phyloP scores from a whole-genome alignment of 2,888 invertebrate genomes.

The Sympetrum striolatum region DNA sequence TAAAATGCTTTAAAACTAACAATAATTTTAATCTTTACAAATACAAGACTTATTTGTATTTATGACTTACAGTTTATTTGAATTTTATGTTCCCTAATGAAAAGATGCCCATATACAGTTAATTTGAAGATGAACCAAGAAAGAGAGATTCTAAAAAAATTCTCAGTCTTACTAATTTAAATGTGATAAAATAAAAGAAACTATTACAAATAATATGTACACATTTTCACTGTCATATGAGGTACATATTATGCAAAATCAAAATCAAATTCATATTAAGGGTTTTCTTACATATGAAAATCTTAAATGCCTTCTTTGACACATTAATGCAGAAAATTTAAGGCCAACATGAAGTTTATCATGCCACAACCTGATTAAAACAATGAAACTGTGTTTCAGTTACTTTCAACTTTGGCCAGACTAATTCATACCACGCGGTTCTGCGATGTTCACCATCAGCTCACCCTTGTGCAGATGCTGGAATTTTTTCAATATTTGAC shows the following conservation, averaged over 20 bases:
- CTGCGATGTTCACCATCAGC: too few relatives aligned
- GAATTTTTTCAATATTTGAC: too few relatives aligned
- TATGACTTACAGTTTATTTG: neutral
- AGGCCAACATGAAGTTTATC: too few relatives aligned
- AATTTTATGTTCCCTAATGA: neutral
- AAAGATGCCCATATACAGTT: too few relatives aligned
- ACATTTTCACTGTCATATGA: neutral
- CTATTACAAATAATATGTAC: neutral
- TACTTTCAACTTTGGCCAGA: too few relatives aligned
- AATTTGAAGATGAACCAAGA: neutral
- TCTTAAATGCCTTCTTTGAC: neutral
- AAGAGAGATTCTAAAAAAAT: neutral
- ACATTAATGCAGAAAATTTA: neutral
- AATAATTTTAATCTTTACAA: neutral
- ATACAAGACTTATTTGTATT: neutral
- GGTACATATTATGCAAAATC: neutral
- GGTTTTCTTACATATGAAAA: neutral
- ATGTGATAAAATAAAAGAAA: neutral
- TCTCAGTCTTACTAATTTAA: neutral
- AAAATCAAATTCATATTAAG: neutral
- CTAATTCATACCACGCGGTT: too few relatives aligned
- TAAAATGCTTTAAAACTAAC: neutral
- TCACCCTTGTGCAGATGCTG: too few relatives aligned
- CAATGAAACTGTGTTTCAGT: too few relatives aligned
- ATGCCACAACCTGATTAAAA: too few relatives aligned